Percentiles rank a stretch among this genome's conserved stretches.
Evolutionary conservation across 2,113 vertebrate species (phyloP).

Genomic region (Semicossyphus pulcher): DNA sequence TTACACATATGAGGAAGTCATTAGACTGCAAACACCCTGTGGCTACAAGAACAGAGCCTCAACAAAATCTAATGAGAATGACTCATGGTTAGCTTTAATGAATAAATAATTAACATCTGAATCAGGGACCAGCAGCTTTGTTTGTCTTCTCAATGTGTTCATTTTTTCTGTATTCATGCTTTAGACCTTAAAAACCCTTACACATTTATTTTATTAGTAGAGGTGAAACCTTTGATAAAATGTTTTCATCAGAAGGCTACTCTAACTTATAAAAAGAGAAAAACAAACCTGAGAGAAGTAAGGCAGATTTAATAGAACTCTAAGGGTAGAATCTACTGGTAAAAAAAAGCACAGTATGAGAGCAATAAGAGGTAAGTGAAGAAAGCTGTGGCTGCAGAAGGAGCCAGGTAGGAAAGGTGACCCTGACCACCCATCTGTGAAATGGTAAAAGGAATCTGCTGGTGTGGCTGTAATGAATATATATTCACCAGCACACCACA

Average conservation of each 20-base stretch:
- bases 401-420: slow-evolving; percentile 74
- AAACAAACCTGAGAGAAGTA: background rate
- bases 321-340: slow-evolving; percentile 1
- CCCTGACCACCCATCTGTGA: slow-evolving; percentile 77
- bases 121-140: too few relatives aligned
- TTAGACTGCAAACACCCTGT: background rate
- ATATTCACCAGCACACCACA: slow-evolving; percentile 65
- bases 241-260: background rate
- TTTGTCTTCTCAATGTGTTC: too few relatives aligned
- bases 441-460: slow-evolving; percentile 71
- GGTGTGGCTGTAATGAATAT: slow-evolving; percentile 75
- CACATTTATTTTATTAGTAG: background rate
- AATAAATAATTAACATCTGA: background rate
- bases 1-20: too few relatives aligned
- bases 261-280: slow-evolving; percentile 1
- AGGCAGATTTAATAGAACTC: background rate
- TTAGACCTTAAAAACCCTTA: background rate
- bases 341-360: background rate
- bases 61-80: background rate
- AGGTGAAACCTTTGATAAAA: background rate
- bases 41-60: background rate
- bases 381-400: slow-evolving; percentile 53
- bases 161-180: background rate
- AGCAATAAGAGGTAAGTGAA: slow-evolving; percentile 20
- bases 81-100: background rate